Base-by-base conservation (phyloP, 2,888 invertebrate genomes). In the Minunthozetes semirufus region DNA sequence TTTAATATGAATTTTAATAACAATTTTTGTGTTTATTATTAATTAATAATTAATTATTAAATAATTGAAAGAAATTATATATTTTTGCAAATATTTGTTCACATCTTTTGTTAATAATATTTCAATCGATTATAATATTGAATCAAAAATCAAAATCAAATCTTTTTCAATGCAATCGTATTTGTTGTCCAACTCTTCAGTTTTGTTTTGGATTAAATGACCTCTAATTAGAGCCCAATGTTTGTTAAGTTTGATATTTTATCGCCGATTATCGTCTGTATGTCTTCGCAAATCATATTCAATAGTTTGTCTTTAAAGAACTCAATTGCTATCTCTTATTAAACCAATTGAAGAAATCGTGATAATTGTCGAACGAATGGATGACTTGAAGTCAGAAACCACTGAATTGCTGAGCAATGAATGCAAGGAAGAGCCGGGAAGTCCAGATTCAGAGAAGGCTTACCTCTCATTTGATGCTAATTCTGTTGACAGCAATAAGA, bases 401-500 rank as follows among this genome's bases (percentile, higher is more conserved):
- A 68, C 19, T 22, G 42, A 68, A 68, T 19, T 68, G 22, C 15
- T 68, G 46, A 33, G 19, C 46, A 68, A 68, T 46, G 68, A 42
- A 6, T 22, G 15, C 38, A 68, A 68, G 15, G 68, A 68, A 68
- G 42, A 42, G 11, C 8, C 11, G 1, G 61, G 17, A 61, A 68
- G 68, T 68, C 68, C 46, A 5, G 38, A 11, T 13, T 38, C 38
- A 2, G 42, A 68, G 15, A 68, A 1, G n/a, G 68, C 38, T 42
- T 68, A 42, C 33, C 46, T 13, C 6, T 38, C 68, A 38, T 68
- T 46, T 42, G 68, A 68, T 19, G 46, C 42, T 9, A 68, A 68
- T 13, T 68, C 68, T 22, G 15, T 68, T 8, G 68, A 68, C 46
- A 68, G 68, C 68, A 68, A 68, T 68, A 68, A 68, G 46, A 68